phyloP scores from a whole-genome alignment of 1,140 invertebrate species.

The Scaptomyza montana region DNA sequence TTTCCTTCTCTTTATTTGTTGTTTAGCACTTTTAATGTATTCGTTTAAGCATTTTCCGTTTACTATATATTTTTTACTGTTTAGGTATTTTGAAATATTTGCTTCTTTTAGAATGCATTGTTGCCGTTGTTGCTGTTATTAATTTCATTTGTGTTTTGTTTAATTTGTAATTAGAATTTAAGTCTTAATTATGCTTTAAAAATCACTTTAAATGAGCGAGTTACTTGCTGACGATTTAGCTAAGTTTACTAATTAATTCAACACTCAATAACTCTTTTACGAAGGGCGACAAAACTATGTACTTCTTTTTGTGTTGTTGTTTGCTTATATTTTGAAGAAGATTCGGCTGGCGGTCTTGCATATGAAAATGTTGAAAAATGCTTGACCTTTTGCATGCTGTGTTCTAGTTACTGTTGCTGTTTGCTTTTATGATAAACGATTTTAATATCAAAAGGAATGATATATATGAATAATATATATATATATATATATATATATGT shows the following conservation, averaged over 20 bases:
- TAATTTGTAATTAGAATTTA: conserved; percentile 46
- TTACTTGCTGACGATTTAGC: conserved; percentile 55
- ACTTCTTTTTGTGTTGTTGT: conserved; percentile 6
- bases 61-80: conserved; percentile 11
- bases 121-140: conserved; percentile 1
- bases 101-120: too few relatives aligned
- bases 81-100: conserved; percentile 31
- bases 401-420: conserved; percentile 39
- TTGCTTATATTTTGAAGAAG: conserved; percentile 14
- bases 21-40: conserved; percentile 24
- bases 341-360: conserved; percentile 23
- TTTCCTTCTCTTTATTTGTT: background rate
- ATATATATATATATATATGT: conserved; percentile 62
- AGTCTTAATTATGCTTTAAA: conserved; percentile 69
- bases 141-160: conserved; percentile 13
- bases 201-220: conserved; percentile 56
- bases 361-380: conserved; percentile 23
- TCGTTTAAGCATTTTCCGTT: conserved; percentile 33
- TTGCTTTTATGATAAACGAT: conserved; percentile 43
- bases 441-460: conserved; percentile 84
- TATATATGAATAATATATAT: conserved; percentile 77
- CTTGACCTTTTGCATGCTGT: conserved; percentile 32
- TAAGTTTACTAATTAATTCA: conserved; percentile 53
- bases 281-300: conserved; percentile 39
- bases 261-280: conserved; percentile 40